phyloP scores from a whole-genome alignment of 2,797 vertebrate genomes.

The Neosalanx taihuensis region DNA sequence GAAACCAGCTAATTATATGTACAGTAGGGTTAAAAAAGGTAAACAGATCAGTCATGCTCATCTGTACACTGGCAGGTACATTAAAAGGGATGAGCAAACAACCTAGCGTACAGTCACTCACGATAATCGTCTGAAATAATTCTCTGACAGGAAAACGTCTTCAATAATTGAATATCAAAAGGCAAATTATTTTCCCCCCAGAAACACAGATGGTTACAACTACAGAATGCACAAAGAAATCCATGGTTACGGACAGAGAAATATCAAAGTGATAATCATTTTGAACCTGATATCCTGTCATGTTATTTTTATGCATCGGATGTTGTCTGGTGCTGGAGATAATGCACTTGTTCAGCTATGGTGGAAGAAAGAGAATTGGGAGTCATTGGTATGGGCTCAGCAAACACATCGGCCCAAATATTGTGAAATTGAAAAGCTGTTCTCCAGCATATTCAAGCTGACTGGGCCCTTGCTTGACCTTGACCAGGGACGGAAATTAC shows the following conservation, averaged over 20 bases:
- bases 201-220: slow-evolving; percentile 21
- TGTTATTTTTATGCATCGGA: slow-evolving; percentile 44
- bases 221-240: slow-evolving; percentile 30
- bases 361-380: slow-evolving; percentile 23
- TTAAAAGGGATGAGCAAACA: slow-evolving; percentile 1
- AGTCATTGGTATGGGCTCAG: slow-evolving; percentile 39
- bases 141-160: slow-evolving; percentile 18
- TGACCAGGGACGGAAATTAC: slow-evolving; percentile 71
- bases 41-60: background rate
- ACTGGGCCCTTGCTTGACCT: slow-evolving; percentile 59
- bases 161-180: slow-evolving; percentile 37
- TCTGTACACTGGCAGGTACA: background rate
- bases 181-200: slow-evolving; percentile 30
- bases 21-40: background rate
- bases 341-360: slow-evolving; percentile 49
- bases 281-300: slow-evolving; percentile 36
- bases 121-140: slow-evolving; percentile 14
- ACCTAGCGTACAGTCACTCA: slow-evolving; percentile 8
- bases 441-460: slow-evolving; percentile 49
- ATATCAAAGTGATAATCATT: slow-evolving; percentile 4
- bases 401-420: slow-evolving; percentile 41
- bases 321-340: slow-evolving; percentile 26
- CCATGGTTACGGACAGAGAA: slow-evolving; percentile 41
- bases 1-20: background rate
- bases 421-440: slow-evolving; percentile 67